Evolutionary conservation across 2,113 vertebrate species (phyloP).

Genomic region (Parotia lawesii): DNA sequence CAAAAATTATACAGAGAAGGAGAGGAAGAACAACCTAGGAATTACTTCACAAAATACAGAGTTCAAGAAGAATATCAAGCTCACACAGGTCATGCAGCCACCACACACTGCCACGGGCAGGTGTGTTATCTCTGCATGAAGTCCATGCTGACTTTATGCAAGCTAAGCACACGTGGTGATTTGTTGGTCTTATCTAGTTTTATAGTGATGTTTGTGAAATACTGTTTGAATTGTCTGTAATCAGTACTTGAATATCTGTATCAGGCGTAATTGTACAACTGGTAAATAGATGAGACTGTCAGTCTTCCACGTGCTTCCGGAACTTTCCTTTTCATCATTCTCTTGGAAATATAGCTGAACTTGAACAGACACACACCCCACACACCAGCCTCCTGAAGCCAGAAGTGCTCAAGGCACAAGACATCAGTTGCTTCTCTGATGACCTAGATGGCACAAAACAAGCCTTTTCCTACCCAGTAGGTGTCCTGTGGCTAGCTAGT

Average conservation of each 20-base stretch:
- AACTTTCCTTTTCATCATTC: background rate
- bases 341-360: background rate
- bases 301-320: background rate
- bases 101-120: fast-evolving
- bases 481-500: background rate
- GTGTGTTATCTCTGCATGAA: background rate
- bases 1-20: background rate
- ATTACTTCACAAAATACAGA: background rate
- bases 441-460: background rate
- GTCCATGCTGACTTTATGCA: background rate
- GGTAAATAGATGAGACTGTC: no score
- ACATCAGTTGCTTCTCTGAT: background rate
- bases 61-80: background rate
- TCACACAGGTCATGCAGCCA: background rate
- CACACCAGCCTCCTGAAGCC: background rate
- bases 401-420: background rate
- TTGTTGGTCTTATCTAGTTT: background rate
- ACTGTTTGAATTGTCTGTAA: background rate
- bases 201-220: background rate
- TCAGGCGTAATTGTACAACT: background rate
- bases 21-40: background rate
- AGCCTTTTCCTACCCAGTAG: background rate
- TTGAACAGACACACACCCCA: no score
- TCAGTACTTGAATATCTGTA: background rate
- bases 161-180: background rate